Evolutionary conservation across 2,113 vertebrate species (phyloP), one percentile per base, ranked within the genome.

Genomic region (Planiliza haematocheilus): DNA sequence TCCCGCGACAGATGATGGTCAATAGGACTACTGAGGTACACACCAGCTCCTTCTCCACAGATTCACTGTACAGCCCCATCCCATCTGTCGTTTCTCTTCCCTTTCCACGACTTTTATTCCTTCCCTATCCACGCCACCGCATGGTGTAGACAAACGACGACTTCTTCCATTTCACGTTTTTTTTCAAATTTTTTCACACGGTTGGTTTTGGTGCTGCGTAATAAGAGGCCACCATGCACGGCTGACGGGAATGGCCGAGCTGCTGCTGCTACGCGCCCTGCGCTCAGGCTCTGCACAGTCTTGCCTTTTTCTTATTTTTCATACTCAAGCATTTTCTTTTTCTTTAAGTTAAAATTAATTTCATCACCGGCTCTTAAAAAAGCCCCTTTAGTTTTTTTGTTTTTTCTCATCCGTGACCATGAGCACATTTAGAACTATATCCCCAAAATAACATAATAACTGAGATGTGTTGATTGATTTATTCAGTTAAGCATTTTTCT

Each of bases 1-100:
- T 79, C 53, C 90, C 88, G 95, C 95, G 92, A 93, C 98, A 99
- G 98, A 99, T 99, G 98, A 99, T 99, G 98, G 98, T 99, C 95
- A 99, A 99, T 97, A 99, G 98, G 94, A 99, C 97, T 83, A 99
- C 98, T 48, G 98, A 99, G 98, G 97, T 99, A 99, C 91, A 92
- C 86, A 64, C 80, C 72, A 59, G 59, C 76, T 83, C 77, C 64
- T 72, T 55, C 46, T 70, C 10, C 77, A 74, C 83, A 87, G 45
- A 67, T 41, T 50, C 70, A 76, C 68, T 1, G 4, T 13, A 60
- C 53, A 30, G 51, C 62, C 66, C 46, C 82, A 52, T 77, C 61
- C 13, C 50, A 30, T 68, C 11, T 63, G 41, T 68, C 57, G 3
- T 18, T 74, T 37, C 7, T 49, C 38, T 34, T 56, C 63, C 51